Base-by-base conservation (phyloP, 2,888 invertebrate genomes). In the Chaetogeoica ovagalla region DNA sequence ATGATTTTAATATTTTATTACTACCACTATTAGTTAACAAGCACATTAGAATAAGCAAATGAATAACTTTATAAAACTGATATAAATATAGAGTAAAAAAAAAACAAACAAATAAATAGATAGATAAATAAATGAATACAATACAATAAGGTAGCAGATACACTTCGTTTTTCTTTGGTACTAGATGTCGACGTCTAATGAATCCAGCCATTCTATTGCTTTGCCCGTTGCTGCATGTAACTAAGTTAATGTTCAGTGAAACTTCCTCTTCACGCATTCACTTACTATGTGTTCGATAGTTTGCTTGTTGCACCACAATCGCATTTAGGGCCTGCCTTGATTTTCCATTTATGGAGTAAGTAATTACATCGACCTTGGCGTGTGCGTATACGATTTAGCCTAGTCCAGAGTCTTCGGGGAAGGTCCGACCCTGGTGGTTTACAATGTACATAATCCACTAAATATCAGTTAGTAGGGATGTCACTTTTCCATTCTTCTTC, bases 241-340 rank as follows among this genome's bases (percentile, higher is more conserved):
- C n/a, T n/a, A n/a, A n/a, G n/a, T n/a, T n/a, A n/a, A n/a, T n/a
- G n/a, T n/a, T n/a, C n/a, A n/a, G n/a, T n/a, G n/a, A 63, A 39
- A 63, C 39, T 63, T 63, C 39, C 39, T 63, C 63, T 63, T 63
- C 39, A 37, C 39, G 17, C 63, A 63, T 5, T 62, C 62, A 62
- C 62, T 62, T 62, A 62, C 62, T 62, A 62, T 62, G 62, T 62
- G 62, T 62, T 62, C 62, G 30, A 63, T 63, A 5, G 39, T 63
- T 63, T 39, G 63, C 17, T 5, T 63, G 9, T 39, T 63, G 63
- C 63, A 37, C 62, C 62, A 63, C 19, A 63, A 11, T 63, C 63
- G 19, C 63, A 63, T 63, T 63, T 63, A 63, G 37, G 63, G 63
- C 8, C 63, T 39, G 63, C 17, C 39, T 63, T 63, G 39, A 63